phyloP scores from a whole-genome alignment of 2,888 invertebrate genomes.

The Homarus gammarus region DNA sequence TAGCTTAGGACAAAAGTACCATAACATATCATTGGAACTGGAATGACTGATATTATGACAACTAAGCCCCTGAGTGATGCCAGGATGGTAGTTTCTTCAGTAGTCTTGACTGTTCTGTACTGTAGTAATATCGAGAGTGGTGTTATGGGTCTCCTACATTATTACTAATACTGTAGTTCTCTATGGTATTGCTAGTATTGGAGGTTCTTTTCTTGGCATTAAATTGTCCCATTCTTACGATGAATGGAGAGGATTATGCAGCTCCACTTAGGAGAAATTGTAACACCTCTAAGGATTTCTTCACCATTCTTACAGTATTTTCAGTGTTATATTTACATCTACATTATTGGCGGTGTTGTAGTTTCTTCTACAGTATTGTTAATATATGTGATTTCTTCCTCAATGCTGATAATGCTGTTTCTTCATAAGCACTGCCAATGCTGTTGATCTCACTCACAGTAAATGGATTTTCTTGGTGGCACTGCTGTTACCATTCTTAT shows the following conservation, averaged over 20 bases:
- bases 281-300: background rate
- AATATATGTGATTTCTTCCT: too few species aligned
- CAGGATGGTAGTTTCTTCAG: too few species aligned
- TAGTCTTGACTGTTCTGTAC: too few species aligned
- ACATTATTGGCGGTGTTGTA: background rate
- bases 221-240: background rate
- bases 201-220: background rate
- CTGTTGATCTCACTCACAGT: background rate
- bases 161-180: too few species aligned
- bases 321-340: background rate
- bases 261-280: too few species aligned
- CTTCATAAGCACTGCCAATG: background rate
- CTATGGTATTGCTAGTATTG: too few species aligned
- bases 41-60: background rate
- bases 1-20: background rate
- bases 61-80: too few species aligned
- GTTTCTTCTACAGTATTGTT: too few species aligned
- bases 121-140: too few species aligned
- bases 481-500: background rate
- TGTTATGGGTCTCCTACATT: too few species aligned
- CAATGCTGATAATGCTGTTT: background rate
- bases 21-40: background rate
- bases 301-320: background rate
- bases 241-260: too few species aligned
- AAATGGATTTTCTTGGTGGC: background rate